Base-by-base conservation (phyloP, 2,797 vertebrate genomes). In the Hippoglossus hippoglossus region DNA sequence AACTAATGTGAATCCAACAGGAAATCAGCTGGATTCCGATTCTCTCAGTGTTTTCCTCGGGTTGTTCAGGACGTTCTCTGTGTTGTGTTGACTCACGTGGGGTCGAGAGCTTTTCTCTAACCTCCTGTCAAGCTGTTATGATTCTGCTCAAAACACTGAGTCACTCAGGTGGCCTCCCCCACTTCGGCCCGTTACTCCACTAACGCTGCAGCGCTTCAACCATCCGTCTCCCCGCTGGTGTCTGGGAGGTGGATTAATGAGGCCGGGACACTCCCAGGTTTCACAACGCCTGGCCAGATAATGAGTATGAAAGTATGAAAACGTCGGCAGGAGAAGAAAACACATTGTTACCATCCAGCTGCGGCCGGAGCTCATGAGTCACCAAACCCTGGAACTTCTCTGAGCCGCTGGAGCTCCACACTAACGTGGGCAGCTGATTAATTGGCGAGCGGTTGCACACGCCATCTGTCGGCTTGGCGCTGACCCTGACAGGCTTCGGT, bases 251-350 rank as follows among this genome's bases (percentile, higher is more conserved):
- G 84, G 83, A 91, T 90, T 88, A 85, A 84, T 84, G 69, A 73
- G 58, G 24, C 49, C 31, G 69, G 91, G 89, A 89, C 80, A 78
- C 91, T 93, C 90, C 90, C 84, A 89, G 74, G 55, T 94, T 93
- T 91, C 92, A 90, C 89, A 93, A 92, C 57, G 67, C 74, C 64
- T 76, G 83, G 82, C 82, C 56, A 31, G 53, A 73, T 77, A 70
- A 34, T 75, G 77, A 84, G 76, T 56, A 67, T 22, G 62, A 82
- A 73, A n/a, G n/a, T n/a, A n/a, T n/a, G 62, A 82, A 73, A 39
- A 66, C 61, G 44, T 24, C 47, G 59, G 70, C 63, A 67, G 54
- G 65, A 70, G 61, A 87, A 61, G 73, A 86, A 83, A 90, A 91
- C 75, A 86, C 65, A 80, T 31, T 73, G 71, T 82, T 67, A 70